Percentiles rank a stretch among this genome's conserved stretches.
Conservation (phyloP, 2,888 invertebrate genomes). For the Synanthedon formicaeformis region DNA sequence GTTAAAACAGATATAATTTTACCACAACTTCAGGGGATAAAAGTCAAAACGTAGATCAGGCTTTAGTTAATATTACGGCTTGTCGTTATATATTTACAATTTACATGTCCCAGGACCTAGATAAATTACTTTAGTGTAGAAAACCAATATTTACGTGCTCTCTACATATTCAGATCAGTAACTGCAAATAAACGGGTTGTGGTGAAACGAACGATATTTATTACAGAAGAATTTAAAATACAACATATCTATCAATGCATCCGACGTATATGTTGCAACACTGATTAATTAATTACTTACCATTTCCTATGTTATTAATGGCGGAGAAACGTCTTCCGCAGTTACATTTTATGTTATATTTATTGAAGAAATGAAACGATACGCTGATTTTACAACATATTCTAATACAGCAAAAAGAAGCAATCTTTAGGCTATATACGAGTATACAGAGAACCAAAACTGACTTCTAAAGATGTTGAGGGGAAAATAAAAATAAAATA, state of each 20-base stretch:
- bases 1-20: too few relatives aligned
- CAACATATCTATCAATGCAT: neutral
- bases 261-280: neutral
- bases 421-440: too few relatives aligned
- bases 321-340: neutral
- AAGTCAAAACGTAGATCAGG: too few relatives aligned
- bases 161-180: neutral
- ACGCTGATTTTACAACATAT: too few relatives aligned
- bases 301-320: neutral
- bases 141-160: neutral
- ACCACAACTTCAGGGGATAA: too few relatives aligned
- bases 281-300: neutral
- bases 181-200: neutral
- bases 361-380: too few relatives aligned
- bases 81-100: neutral
- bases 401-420: too few relatives aligned
- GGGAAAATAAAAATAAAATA: too few relatives aligned
- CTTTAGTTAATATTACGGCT: neutral
- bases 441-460: too few relatives aligned
- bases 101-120: too few relatives aligned
- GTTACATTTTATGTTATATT: too few relatives aligned
- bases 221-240: neutral
- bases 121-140: neutral
- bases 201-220: neutral
- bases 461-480: too few relatives aligned